Evolutionary conservation across 1,140 invertebrate genomes (phyloP), one percentile per base, ranked within the genome.

Genomic region (Sitobion miscanthi): DNA sequence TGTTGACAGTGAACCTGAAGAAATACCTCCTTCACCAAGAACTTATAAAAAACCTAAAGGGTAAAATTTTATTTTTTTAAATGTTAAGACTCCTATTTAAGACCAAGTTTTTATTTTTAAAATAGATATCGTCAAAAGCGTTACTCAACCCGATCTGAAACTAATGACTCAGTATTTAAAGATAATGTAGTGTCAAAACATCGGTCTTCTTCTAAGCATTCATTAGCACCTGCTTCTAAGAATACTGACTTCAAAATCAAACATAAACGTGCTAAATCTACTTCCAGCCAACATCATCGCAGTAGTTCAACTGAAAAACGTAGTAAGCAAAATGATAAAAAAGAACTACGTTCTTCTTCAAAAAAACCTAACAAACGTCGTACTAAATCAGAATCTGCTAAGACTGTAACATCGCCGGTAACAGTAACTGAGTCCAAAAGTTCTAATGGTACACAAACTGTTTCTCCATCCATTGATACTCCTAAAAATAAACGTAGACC

Each of bases 1-100:
- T 94, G 96, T 96, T 62, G 97, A 97, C 95, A 96, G 96, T 77
- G 96, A 97, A 94, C 95, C 96, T 35, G 94, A 94, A 93, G 94
- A 94, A 52, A 90, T 93, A 45, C 69, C 94, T 62, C 91, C 77
- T n/a, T 93, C 91, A 9, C 91, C 91, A 9, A 86, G n/a, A 93
- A 93, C 91, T 0, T 85, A 20, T 38, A 93, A 85, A 23, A 92
- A 85, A 45, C 2, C 82, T 7, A 93, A 93, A 93, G 38, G 82
- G 91, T 93, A 91, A 69, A 20, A 45, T 90, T 62, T 17, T 30
- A 25, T 38, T 38, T 89, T 52, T 52, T 4, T 38, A 38, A 38
- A 17, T 52, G 14, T 52, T 20, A 52, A 52, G 9, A 42, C 42
- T 42, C 4, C 4, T 30, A 47, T 9, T 86, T 47, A 47, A 86